Evolutionary conservation across 1,140 invertebrate species (phyloP), one percentile per base, ranked within the genome.

Genomic region (Musca vetustissima): DNA sequence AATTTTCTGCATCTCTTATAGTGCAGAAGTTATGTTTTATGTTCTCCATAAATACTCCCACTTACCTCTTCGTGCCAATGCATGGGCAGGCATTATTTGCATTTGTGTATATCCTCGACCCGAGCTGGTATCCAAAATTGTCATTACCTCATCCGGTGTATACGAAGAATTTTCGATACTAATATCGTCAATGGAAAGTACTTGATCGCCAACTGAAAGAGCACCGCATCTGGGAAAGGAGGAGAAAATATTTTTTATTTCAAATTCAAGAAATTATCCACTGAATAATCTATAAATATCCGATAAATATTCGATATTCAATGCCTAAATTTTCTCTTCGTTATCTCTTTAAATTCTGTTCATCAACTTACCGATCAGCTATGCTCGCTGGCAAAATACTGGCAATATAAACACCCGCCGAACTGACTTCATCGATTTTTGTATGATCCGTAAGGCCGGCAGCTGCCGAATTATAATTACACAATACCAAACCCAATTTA

Each of bases 341-440:
- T n/a, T n/a, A n/a, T n/a, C n/a, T n/a, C n/a, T n/a, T n/a, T n/a
- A n/a, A n/a, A n/a, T n/a, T n/a, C n/a, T n/a, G n/a, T n/a, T n/a
- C n/a, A n/a, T n/a, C n/a, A n/a, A 73, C 82, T 81, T 78, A 95
- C 90, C 95, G 88, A 84, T 98, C 96, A 68, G 95, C 95, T 64
- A 96, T 93, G 82, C 94, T 97, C 7, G 94, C 96, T 8, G 93
- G 91, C 68, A 92, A 85, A 68, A 98, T 90, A 75, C 89, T 91
- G 69, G 96, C 93, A 36, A 98, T 92, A 75, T 92, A 91, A 28
- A 97, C 88, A 19, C 90, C 90, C 57, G 86, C 87, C 17, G 86
- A 82, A 32, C 79, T 72, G 22, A 85, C 82, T 68, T 85, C 84
- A 52, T 84, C 82, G 21, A 73, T 73, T 59, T 71, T 72, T 9